A percentile compares a stretch with the other conserved stretches of the same genome.
These are phyloP conservation scores for Chrysomallon squamiferum DNA, from an alignment of 1,140 invertebrate species.

Conservation along the genomic window DNA sequence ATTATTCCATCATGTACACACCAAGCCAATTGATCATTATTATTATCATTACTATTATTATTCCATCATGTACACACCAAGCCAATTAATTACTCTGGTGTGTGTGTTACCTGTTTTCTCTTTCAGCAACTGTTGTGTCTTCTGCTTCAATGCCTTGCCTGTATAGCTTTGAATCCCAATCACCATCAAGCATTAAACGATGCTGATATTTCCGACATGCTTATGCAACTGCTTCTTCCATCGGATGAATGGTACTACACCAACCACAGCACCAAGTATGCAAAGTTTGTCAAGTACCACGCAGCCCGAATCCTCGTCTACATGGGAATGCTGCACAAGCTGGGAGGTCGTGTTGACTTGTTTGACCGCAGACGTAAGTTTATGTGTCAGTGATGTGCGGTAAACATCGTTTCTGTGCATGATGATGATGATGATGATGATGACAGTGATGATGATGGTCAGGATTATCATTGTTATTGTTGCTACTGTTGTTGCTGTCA, in stretches of 20 bases:
- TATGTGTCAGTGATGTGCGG: neutral
- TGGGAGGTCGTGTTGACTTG: conserved; percentile 67
- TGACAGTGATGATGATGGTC: too few relatives aligned
- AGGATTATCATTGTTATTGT: too few relatives aligned
- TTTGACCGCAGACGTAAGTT: conserved; percentile 63
- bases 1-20: too few relatives aligned
- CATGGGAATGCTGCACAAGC: conserved; percentile 67
- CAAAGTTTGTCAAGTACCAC: conserved; percentile 76
- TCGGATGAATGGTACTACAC: conserved; percentile 81
- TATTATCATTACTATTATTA: too few relatives aligned
- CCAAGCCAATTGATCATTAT: too few relatives aligned
- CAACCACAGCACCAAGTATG: conserved; percentile 76
- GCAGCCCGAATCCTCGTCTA: conserved; percentile 74
- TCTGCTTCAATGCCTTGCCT: conserved; percentile 73
- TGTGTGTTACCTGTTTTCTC: too few relatives aligned
- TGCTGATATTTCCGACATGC: conserved; percentile 71
- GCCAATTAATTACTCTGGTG: too few relatives aligned
- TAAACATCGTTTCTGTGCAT: too few relatives aligned
- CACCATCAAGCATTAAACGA: conserved; percentile 70
- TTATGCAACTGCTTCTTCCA: conserved; percentile 74
- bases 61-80: too few relatives aligned
- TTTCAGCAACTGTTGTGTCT: conserved; percentile 74
- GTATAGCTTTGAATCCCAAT: conserved; percentile 69
- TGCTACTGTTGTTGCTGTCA: too few relatives aligned
- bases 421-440: too few relatives aligned